A percentile compares a stretch with the other conserved stretches of the same genome.
Conservation (phyloP, 2,113 vertebrate genomes). For the Oceanodroma tethys region DNA sequence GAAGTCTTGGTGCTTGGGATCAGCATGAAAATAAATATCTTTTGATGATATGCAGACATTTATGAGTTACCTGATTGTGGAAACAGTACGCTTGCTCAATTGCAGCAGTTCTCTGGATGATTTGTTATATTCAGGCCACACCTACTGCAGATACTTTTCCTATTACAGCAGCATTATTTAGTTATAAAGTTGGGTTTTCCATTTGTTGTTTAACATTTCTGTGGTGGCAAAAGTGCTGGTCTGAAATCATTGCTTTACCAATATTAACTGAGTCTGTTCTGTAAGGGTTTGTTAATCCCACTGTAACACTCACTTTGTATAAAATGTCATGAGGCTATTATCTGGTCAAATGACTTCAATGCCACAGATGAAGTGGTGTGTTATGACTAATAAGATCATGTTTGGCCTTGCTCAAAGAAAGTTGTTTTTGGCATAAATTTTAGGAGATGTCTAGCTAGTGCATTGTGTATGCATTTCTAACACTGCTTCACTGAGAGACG, state of each 20-base stretch:
- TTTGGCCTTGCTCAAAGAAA: neutral
- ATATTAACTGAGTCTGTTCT: neutral
- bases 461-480: neutral
- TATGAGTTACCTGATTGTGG: neutral
- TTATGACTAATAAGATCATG: neutral
- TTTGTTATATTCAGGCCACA: neutral
- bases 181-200: neutral
- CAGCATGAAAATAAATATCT: neutral
- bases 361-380: neutral
- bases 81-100: neutral
- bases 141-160: neutral
- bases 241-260: neutral
- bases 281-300: accelerated
- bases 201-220: neutral
- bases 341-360: neutral
- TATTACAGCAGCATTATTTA: neutral
- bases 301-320: neutral
- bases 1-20: neutral
- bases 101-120: neutral
- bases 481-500: neutral
- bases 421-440: neutral
- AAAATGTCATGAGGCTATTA: neutral
- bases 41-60: neutral
- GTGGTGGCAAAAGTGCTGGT: neutral
- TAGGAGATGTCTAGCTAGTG: neutral